phyloP scores from a whole-genome alignment of 2,888 invertebrate genomes.

The Criorhina ranunculi region DNA sequence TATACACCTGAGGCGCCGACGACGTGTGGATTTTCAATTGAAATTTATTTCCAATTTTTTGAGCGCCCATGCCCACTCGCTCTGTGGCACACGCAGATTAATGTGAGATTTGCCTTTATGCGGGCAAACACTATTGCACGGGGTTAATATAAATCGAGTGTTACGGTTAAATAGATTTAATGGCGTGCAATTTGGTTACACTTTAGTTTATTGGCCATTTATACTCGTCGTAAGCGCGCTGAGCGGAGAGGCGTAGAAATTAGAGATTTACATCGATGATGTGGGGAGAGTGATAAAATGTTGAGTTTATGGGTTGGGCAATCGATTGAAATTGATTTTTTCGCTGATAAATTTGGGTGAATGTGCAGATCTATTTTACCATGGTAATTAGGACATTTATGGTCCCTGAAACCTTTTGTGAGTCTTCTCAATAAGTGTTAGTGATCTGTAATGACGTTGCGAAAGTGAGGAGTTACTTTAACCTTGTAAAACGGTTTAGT shows the following conservation, averaged over 20 bases:
- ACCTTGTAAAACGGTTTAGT: no score
- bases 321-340: constrained; percentile 45
- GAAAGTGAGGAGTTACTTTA: background rate
- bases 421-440: background rate
- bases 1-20: constrained; percentile 44
- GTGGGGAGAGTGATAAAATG: constrained; percentile 50
- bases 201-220: constrained; percentile 74
- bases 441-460: background rate
- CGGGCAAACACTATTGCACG: constrained; percentile 18
- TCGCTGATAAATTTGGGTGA: constrained; percentile 5
- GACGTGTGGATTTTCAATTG: constrained; percentile 63
- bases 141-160: constrained; percentile 74
- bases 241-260: constrained; percentile 53
- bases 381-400: constrained; percentile 54
- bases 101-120: constrained; percentile 56
- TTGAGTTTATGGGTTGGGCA: constrained; percentile 58
- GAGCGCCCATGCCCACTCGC: constrained; percentile 53
- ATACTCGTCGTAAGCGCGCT: constrained; percentile 22
- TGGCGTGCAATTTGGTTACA: constrained; percentile 75
- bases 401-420: background rate
- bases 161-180: constrained; percentile 74
- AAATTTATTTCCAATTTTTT: constrained; percentile 70
- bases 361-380: constrained; percentile 26
- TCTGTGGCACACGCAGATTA: constrained; percentile 55
- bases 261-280: constrained; percentile 53